phyloP scores from a whole-genome alignment of 2,888 invertebrate genomes.

The Tipula unca region DNA sequence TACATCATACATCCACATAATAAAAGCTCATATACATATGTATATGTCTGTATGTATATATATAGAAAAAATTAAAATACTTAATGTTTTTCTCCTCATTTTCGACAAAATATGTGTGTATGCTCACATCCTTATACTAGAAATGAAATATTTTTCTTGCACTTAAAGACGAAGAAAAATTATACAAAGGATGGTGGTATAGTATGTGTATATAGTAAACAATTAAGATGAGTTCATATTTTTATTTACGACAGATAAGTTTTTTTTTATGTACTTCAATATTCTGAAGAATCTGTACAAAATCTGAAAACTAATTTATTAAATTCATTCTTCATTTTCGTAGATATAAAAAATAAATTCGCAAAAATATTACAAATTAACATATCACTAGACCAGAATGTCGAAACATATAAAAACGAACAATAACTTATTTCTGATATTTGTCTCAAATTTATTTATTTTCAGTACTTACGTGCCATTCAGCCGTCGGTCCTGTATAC shows the following conservation, averaged over 20 bases:
- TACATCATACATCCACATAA: neutral
- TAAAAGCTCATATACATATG: neutral
- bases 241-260: neutral
- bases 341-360: neutral
- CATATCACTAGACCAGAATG: neutral
- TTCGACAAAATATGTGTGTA: neutral
- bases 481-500: slow-evolving; percentile 24
- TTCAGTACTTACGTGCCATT: neutral
- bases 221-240: neutral
- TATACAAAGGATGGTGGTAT: neutral
- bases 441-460: neutral
- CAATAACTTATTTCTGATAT: neutral
- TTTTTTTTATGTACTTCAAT: neutral
- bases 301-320: neutral
- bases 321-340: too few species aligned
- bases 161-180: neutral
- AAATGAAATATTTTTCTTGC: neutral
- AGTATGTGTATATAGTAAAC: neutral
- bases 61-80: neutral
- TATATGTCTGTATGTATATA: neutral
- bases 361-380: neutral
- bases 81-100: neutral
- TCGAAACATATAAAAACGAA: too few species aligned
- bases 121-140: neutral
- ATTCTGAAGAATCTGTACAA: neutral